phyloP scores from a whole-genome alignment of 2,888 invertebrate genomes.

The Mermis nigrescens region DNA sequence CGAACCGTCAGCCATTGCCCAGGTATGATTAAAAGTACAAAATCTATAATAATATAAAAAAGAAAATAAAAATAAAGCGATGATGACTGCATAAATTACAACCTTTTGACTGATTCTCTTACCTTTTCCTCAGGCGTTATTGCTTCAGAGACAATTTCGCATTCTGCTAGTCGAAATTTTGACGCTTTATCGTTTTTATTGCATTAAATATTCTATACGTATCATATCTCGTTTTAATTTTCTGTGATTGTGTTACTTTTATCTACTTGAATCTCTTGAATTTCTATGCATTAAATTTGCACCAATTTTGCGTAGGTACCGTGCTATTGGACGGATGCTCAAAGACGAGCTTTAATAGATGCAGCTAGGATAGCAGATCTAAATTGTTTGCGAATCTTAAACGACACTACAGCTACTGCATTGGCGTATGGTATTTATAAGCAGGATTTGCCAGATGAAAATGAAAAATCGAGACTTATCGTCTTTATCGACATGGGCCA shows the following conservation, averaged over 20 bases:
- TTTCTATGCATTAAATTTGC: not conserved
- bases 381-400: conserved; percentile 79
- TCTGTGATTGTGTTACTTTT: not conserved
- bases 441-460: conserved; percentile 70
- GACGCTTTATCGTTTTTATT: too few relatives aligned
- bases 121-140: too few relatives aligned
- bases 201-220: not conserved
- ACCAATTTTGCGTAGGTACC: conserved; percentile 46
- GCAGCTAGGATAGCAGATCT: conserved; percentile 77
- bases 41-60: too few relatives aligned
- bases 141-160: too few relatives aligned
- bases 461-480: conserved; percentile 72
- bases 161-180: too few relatives aligned
- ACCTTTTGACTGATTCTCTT: too few relatives aligned
- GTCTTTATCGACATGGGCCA: conserved; percentile 93
- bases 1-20: too few relatives aligned
- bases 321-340: conserved; percentile 78
- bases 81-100: too few relatives aligned
- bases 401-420: conserved; percentile 90
- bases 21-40: too few relatives aligned
- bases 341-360: conserved; percentile 71
- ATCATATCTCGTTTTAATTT: not conserved
- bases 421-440: conserved; percentile 94
- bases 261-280: not conserved
- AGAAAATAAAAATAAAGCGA: too few relatives aligned